phyloP scores from a whole-genome alignment of 2,113 vertebrate genomes.

The Pan troglodytes region DNA sequence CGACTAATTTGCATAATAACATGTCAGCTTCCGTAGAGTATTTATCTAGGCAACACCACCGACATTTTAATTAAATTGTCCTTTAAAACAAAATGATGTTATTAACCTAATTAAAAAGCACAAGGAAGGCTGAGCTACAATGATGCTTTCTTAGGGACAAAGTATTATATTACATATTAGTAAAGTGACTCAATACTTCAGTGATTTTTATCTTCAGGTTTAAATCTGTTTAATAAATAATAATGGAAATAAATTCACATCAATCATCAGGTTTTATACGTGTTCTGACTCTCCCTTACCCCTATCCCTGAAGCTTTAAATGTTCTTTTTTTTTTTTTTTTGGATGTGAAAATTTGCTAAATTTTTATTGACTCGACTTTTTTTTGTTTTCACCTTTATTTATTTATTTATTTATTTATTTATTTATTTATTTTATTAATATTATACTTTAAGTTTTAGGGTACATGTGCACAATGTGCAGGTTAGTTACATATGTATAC shows the following conservation, averaged over 20 bases:
- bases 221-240: slow-evolving; percentile 66
- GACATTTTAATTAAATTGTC: slow-evolving; percentile 78
- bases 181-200: slow-evolving; percentile 58
- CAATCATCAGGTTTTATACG: slow-evolving; percentile 38
- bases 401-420: too few species aligned
- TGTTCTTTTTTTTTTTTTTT: background rate
- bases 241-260: slow-evolving; percentile 55
- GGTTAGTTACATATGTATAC: too few species aligned
- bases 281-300: background rate
- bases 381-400: too few species aligned
- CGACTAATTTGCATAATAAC: slow-evolving; percentile 69
- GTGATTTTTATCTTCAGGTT: slow-evolving; percentile 57
- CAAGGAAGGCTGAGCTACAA: slow-evolving; percentile 58
- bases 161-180: slow-evolving; percentile 63
- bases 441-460: too few species aligned
- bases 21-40: slow-evolving; percentile 60
- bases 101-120: slow-evolving; percentile 77
- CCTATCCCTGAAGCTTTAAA: background rate
- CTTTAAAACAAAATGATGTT: slow-evolving; percentile 73
- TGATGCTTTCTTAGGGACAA: slow-evolving; percentile 56
- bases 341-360: too few species aligned
- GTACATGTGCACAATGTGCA: too few species aligned
- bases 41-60: slow-evolving; percentile 70
- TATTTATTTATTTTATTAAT: too few species aligned
- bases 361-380: too few species aligned